These are phyloP conservation scores for Cetoscarus ocellatus DNA, from an alignment of 2,797 vertebrate genomes.

Conservation along the genomic window DNA sequence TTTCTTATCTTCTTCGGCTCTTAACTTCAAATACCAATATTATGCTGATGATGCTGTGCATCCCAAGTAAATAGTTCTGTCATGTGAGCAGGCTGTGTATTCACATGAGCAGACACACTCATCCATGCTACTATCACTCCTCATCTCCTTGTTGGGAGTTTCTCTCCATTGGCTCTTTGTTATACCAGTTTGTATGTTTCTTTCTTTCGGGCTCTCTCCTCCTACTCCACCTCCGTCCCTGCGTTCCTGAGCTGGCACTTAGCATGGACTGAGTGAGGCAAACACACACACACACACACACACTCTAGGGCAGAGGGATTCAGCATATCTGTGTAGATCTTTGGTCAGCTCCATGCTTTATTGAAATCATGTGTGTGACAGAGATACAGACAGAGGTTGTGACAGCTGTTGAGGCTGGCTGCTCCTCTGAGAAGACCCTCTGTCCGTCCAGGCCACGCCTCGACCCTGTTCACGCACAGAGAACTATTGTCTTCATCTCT, in stretches of 20 bases:
- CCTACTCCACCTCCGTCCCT: conserved; percentile 82
- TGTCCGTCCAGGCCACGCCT: conserved; percentile 80
- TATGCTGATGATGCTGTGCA: too few relatives aligned
- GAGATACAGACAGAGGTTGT: conserved; percentile 74
- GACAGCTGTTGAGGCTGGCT: conserved; percentile 73
- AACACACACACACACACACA: conserved; percentile 15
- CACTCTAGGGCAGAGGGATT: conserved; percentile 55
- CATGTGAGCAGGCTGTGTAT: conserved; percentile 43
- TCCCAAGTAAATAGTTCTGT: not conserved
- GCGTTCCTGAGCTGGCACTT: conserved; percentile 74
- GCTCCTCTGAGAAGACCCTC: conserved; percentile 75
- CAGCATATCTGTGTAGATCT: conserved; percentile 59
- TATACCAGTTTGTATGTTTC: conserved; percentile 59
- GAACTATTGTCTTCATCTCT: conserved; percentile 78
- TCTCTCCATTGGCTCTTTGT: conserved; percentile 76
- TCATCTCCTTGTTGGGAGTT: conserved; percentile 36
- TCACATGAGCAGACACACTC: conserved; percentile 20
- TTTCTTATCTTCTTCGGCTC: too few relatives aligned
- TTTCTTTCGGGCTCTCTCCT: conserved; percentile 70
- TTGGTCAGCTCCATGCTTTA: conserved; percentile 67
- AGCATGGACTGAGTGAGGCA: conserved; percentile 38
- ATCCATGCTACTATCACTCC: conserved; percentile 46
- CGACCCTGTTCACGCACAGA: conserved; percentile 73
- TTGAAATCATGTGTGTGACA: conserved; percentile 54
- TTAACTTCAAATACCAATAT: too few relatives aligned